Evolutionary conservation across 2,888 invertebrate genomes (phyloP), one percentile per base, ranked within the genome.

Genomic region (Athalia circularis): DNA sequence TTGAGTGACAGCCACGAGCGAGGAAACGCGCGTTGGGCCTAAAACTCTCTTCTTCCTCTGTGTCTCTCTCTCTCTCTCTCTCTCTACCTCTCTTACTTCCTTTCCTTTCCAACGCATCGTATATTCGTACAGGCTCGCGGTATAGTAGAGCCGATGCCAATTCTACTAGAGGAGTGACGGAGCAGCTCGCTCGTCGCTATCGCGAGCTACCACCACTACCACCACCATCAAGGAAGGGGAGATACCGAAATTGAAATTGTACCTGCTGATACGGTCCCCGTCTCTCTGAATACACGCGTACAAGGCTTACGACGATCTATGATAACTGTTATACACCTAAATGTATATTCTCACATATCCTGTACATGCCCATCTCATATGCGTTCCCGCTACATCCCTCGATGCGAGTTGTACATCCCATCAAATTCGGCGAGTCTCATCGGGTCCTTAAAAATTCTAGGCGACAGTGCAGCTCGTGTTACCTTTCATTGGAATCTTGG

Each of bases 1-100:
- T 89, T 88, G 88, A 87, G 87, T 88, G 88, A 88, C 89, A 88
- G 87, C 83, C 85, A 82, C 83, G 86, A 85, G 87, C 85, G 87
- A 87, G 88, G 86, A 87, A 86, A 84, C 81, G 84, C 29, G 29
- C 85, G 85, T 86, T 84, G 62, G 64, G 57, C 70, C 72, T 72
- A 65, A 70, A 78, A 72, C 62, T 74, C 78, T 80, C 78, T 79
- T 65, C 68, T 2, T 29, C 29, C 29, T 29, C 29, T 29, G 1
- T 29, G 1, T 29, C 78, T 70, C 78, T 79, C 80, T 29, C 29
- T 29, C 29, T 29, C 29, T 29, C 29, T 29, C 29, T 29, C 29
- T 29, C 2, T 29, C 29, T 29, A 29, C 29, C 29, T 29, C 29
- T 29, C 29, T 29, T 74, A 62, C 78, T 79, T 80, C 78, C 80